Percentiles rank a stretch among this genome's conserved stretches.
These are phyloP conservation scores for Lathronympha strigana DNA, from an alignment of 2,888 invertebrate genomes.

Conservation along the genomic window DNA sequence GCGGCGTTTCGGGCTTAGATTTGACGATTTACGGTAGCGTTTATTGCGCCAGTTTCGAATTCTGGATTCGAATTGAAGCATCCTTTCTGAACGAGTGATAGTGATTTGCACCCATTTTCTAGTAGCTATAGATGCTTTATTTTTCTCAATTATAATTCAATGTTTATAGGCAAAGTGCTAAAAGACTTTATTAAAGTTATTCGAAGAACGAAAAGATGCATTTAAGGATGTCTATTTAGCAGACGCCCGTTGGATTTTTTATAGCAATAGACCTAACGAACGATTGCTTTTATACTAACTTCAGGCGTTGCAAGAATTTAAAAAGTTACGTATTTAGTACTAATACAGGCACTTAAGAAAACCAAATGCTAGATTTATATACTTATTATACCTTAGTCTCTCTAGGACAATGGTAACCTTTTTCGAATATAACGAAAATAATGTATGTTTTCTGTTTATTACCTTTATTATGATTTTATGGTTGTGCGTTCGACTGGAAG, in stretches of 20 bases:
- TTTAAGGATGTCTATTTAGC: neutral
- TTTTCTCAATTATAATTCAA: too few species aligned
- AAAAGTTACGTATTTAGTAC: neutral
- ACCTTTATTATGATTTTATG: too few species aligned
- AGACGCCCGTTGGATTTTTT: neutral
- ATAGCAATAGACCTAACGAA: constrained; percentile 5
- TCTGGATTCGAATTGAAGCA: neutral
- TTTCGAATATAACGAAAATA: too few species aligned
- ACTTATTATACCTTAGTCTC: too few species aligned
- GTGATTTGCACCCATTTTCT: neutral
- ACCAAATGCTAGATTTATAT: neutral
- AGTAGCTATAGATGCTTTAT: too few species aligned
- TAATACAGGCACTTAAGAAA: neutral
- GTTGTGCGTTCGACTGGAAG: too few species aligned
- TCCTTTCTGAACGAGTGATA: neutral
- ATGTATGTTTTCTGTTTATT: too few species aligned
- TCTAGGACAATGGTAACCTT: too few species aligned
- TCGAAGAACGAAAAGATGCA: too few species aligned
- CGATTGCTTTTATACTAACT: constrained; percentile 10
- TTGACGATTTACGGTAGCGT: neutral
- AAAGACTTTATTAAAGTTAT: too few species aligned
- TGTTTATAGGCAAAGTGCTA: too few species aligned
- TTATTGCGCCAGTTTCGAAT: constrained; percentile 11
- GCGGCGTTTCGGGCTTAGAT: neutral
- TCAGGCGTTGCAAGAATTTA: constrained; percentile 17